Evolutionary conservation across 2,797 vertebrate species (phyloP), one percentile per base, ranked within the genome.

Genomic region (Clarias laeviceps): DNA sequence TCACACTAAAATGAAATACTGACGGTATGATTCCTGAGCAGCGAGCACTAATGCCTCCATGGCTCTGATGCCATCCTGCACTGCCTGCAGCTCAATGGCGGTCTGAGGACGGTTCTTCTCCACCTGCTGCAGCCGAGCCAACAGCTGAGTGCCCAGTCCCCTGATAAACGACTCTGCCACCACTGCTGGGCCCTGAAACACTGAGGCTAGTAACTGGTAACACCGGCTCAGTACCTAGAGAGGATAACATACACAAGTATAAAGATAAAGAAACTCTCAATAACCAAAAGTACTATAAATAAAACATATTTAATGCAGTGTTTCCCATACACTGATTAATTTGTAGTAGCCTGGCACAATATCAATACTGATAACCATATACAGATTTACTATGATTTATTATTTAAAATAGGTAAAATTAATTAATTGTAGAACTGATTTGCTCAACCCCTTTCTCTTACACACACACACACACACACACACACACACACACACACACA

Each of bases 91-190:
- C 90, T 99, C 97, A 64, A 94, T 90, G 37, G 90, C 84, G 76
- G 93, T 96, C 92, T 96, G 95, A 90, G 97, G 97, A 81, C 95
- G 96, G 80, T 90, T 92, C 88, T 93, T 93, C 90, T 97, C 96
- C 87, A 94, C 94, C 88, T 93, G 95, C 91, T 97, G 96, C 4
- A 99, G 93, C 89, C 95, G 95, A 66, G 89, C 87, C 83, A 98
- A 91, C 80, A 99, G 91, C 62, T 89, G 89, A 2, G 95, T 92
- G 17, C 96, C 96, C 80, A 98, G 89, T 2, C 95, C 94, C 87
- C 94, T 94, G 90, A 98, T 97, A 83, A 97, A 98, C 0, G 96
- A 95, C 69, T 96, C 94, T 1, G 96, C 94, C 40, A 97, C 89
- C 0, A 76, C 85, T 69, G 91, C 91, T 2, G 93, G 96, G 90